Evolutionary conservation across 2,113 vertebrate species (phyloP).

Genomic region (Miniopterus natalensis): DNA sequence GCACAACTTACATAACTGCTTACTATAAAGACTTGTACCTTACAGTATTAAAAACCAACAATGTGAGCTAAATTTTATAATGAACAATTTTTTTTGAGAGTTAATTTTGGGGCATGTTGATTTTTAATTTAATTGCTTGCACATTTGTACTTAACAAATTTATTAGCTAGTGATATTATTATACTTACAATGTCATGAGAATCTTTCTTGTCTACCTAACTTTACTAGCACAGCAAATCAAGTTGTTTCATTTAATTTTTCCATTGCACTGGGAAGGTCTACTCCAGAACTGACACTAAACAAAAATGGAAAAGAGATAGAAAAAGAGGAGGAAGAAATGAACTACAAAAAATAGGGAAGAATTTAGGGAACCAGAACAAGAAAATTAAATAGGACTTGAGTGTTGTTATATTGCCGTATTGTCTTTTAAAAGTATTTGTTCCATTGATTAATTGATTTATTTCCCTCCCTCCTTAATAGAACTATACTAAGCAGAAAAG

Average conservation of each 20-base stretch:
- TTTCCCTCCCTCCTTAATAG: background rate
- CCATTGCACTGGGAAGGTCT: background rate
- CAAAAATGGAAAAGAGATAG: background rate
- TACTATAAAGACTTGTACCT: background rate
- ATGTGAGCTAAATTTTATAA: background rate
- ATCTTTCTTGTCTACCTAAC: background rate
- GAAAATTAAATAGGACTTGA: background rate
- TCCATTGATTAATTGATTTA: background rate
- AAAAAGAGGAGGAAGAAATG: background rate
- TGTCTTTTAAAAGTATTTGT: background rate
- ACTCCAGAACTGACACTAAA: background rate
- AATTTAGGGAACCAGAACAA: background rate
- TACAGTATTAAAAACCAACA: background rate
- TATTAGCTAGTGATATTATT: background rate
- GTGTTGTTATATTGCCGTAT: background rate
- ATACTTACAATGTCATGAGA: background rate
- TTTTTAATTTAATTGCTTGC: background rate
- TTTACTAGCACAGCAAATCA: background rate
- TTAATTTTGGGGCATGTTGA: background rate
- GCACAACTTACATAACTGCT: background rate
- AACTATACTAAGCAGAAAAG: background rate
- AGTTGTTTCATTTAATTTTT: background rate
- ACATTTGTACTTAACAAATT: background rate
- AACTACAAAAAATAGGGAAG: background rate
- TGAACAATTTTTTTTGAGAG: background rate